Evolutionary conservation across 2,888 invertebrate genomes (phyloP).

Genomic region (Eustalomyia histrio): DNA sequence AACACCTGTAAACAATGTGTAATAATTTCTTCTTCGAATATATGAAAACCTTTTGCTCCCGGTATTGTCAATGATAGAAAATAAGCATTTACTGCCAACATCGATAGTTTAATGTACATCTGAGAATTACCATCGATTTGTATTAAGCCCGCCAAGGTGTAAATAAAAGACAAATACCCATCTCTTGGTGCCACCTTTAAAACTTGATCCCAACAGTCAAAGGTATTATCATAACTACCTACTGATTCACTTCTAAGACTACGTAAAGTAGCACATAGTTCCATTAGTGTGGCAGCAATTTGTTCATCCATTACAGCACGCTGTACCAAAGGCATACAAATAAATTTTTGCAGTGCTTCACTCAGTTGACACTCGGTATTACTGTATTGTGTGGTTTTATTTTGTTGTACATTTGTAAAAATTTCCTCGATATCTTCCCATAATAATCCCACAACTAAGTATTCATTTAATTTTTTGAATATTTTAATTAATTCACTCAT

Average conservation of each 20-base stretch:
- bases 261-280: constrained; percentile 74
- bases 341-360: constrained; percentile 30
- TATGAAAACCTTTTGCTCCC: constrained; percentile 76
- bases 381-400: constrained; percentile 14
- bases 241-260: constrained; percentile 71
- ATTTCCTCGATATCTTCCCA: constrained; percentile 74
- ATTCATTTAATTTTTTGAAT: constrained; percentile 72
- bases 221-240: constrained; percentile 72
- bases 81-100: constrained; percentile 74
- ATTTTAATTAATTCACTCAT: constrained; percentile 74
- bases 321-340: constrained; percentile 68
- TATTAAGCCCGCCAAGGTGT: constrained; percentile 72
- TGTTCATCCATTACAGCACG: constrained; percentile 68
- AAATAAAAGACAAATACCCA: constrained; percentile 75
- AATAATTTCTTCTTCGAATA: constrained; percentile 78
- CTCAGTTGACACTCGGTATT: background rate
- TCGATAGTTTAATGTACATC: constrained; percentile 71
- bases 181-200: constrained; percentile 72
- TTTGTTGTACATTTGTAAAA: constrained; percentile 58
- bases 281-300: constrained; percentile 71
- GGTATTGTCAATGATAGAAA: constrained; percentile 77
- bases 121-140: constrained; percentile 69
- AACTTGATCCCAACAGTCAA: constrained; percentile 77
- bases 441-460: constrained; percentile 69
- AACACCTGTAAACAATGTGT: constrained; percentile 75